Evolutionary conservation across 2,888 invertebrate genomes (phyloP).

Genomic region (Apodemia duryi): DNA sequence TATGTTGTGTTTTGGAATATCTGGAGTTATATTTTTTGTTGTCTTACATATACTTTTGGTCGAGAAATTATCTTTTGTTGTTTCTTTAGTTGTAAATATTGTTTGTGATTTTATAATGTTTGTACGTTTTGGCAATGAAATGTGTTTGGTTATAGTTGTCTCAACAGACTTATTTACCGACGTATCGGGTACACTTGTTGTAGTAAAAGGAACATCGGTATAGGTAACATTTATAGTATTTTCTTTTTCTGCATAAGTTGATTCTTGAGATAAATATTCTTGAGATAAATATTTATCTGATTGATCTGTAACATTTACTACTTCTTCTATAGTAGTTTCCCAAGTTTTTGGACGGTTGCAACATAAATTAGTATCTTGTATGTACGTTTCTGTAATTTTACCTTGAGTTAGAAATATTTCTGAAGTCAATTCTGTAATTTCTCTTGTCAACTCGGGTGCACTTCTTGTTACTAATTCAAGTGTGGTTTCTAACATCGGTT

Average conservation of each 20-base stretch:
- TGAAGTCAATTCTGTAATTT: not conserved
- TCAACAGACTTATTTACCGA: not conserved
- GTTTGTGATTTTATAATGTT: not conserved
- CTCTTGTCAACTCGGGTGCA: not conserved
- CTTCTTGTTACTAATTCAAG: not conserved
- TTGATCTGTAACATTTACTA: not conserved
- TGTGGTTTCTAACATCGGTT: not conserved
- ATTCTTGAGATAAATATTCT: not conserved
- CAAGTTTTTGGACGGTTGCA: constrained; percentile 4
- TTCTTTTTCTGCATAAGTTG: not conserved
- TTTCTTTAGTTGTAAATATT: not conserved
- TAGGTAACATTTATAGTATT: not conserved
- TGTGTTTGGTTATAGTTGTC: not conserved
- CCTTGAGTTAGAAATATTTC: not conserved
- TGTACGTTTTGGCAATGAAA: not conserved
- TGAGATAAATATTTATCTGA: not conserved
- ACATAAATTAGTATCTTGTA: not conserved
- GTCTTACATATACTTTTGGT: not conserved
- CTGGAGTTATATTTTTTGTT: not conserved
- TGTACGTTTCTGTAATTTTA: not conserved
- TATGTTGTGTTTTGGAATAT: not conserved
- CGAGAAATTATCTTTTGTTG: not conserved
- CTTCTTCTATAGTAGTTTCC: not conserved
- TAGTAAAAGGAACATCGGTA: not conserved
- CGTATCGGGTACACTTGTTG: not conserved